Conservation (phyloP, 1,140 invertebrate genomes). For the Drosophila sechellia region DNA sequence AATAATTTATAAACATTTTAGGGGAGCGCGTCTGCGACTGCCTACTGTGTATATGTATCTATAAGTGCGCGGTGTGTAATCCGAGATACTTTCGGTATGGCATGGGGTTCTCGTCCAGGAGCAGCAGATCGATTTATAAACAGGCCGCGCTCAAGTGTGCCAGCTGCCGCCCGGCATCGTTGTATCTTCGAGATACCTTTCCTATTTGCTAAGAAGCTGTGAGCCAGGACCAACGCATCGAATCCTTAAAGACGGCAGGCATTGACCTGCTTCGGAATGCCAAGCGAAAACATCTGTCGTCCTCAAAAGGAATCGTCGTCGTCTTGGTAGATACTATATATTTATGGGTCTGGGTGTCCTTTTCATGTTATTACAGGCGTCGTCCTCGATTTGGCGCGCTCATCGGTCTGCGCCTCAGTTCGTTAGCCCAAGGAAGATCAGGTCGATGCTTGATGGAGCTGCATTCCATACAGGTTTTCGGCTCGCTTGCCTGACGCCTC, state of each 20-base stretch:
- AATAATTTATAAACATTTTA: conserved; percentile 56
- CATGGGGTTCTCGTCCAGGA: conserved; percentile 35
- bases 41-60: conserved; percentile 39
- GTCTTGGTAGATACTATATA: conserved; percentile 48
- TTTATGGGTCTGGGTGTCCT: conserved; percentile 62
- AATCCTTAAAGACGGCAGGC: conserved; percentile 65
- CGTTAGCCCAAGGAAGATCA: conserved; percentile 27
- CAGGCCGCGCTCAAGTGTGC: conserved; percentile 59
- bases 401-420: conserved; percentile 6
- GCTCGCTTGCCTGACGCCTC: conserved; percentile 26
- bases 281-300: conserved; percentile 70
- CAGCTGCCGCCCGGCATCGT: conserved; percentile 53
- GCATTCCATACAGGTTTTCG: conserved; percentile 63
- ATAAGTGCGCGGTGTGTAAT: conserved; percentile 64
- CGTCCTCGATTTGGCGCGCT: conserved; percentile 60
- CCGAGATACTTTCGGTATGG: conserved; percentile 47
- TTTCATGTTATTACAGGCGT: conserved; percentile 65
- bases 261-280: conserved; percentile 75
- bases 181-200: conserved; percentile 68
- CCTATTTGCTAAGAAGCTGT: conserved; percentile 50
- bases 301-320: conserved; percentile 37
- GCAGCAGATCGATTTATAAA: conserved; percentile 57
- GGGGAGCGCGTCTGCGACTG: conserved; percentile 23
- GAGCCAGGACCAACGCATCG: conserved; percentile 71
- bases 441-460: conserved; percentile 60